Conservation (phyloP, 2,797 vertebrate genomes). For the Chaetophractus vellerosus region DNA sequence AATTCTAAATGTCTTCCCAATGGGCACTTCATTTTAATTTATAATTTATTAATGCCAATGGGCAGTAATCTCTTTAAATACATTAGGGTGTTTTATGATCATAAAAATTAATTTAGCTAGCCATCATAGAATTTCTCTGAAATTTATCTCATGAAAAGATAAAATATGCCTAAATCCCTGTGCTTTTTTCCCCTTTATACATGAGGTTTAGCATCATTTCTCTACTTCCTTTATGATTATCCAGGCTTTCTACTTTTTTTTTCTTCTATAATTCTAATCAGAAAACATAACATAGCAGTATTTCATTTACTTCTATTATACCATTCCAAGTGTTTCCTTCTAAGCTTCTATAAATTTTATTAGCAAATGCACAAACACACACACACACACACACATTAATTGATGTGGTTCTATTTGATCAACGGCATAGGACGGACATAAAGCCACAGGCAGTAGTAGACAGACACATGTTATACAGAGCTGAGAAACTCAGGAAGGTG, state of each 20-base stretch:
- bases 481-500: neutral
- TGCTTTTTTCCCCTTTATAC: neutral
- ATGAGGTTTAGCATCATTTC: neutral
- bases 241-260: neutral
- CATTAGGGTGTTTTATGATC: conserved; percentile 57
- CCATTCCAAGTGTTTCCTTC: neutral
- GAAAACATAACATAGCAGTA: neutral
- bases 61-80: conserved; percentile 58
- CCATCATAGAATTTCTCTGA: conserved; percentile 35
- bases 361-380: neutral
- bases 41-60: conserved; percentile 73
- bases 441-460: neutral
- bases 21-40: conserved; percentile 53
- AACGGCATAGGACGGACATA: neutral
- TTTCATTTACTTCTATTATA: neutral
- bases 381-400: neutral
- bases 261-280: neutral
- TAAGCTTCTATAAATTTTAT: neutral
- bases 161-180: conserved; percentile 28
- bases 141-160: conserved; percentile 44
- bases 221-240: neutral
- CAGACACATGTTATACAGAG: neutral
- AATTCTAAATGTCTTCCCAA: conserved; percentile 62
- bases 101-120: conserved; percentile 61
- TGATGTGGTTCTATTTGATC: neutral